Base-by-base conservation (phyloP, 2,888 invertebrate genomes). In the Strigamia maritima region DNA sequence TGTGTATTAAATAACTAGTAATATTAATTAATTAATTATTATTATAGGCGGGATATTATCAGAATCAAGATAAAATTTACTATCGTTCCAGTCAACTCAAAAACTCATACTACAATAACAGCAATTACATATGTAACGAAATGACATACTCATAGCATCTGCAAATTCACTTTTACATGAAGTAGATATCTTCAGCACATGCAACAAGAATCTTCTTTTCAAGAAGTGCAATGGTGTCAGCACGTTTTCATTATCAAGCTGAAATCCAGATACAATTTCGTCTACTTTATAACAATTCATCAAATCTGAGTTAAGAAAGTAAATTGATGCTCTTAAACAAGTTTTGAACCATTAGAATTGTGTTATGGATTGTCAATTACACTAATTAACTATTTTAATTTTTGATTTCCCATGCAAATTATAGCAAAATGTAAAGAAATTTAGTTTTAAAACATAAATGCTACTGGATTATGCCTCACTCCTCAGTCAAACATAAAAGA, bases 351-450 rank as follows among this genome's bases (percentile, higher is more conserved):
- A 12, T 14, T 70, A 1, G 8, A 14, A 7, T 12, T 16, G 14
- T 26, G 10, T 28, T 28, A 70, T 70, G n/a, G 70, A 70, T 70
- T 70, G 70, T 70, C 70, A 70, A 70, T 70, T 70, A 70, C 14
- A 12, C 28, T 26, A 70, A 26, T 24, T 28, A 4, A 26, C 26
- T 1, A 28, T 70, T 3, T 65, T 10, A 44, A 44, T 49, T n/a
- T 35, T 49, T 6, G 8, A 49, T 49, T n/a, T n/a, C n/a, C 49
- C 3, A 6, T n/a, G n/a, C n/a, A n/a, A n/a, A n/a, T n/a, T n/a
- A n/a, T n/a, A 60, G 24, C 60, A 60, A 60, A 22, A 8, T 22
- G 65, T 16, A 26, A n/a, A 0, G 44, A 44, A n/a, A n/a, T 44
- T 44, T 14, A 44, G 44, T 44, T 44, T 44, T 16, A 16, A 49